These are phyloP conservation scores for Pectinophora gossypiella DNA, from an alignment of 1,140 invertebrate species.

Conservation along the genomic window DNA sequence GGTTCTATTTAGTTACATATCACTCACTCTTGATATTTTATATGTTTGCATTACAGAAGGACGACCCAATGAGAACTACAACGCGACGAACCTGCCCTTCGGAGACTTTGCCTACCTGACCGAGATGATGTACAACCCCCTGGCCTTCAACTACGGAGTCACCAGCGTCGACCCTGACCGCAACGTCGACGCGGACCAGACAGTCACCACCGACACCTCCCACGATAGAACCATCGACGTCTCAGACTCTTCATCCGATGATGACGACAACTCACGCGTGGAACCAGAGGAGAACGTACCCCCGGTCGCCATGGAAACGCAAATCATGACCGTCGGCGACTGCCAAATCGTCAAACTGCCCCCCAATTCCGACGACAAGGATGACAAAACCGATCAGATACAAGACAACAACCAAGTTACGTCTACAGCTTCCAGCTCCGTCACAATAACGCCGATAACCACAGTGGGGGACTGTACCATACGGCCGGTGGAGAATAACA, in stretches of 20 bases:
- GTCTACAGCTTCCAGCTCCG: conserved; percentile 37
- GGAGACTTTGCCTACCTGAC: conserved; percentile 77
- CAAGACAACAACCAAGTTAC: conserved; percentile 16
- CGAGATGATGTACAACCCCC: conserved; percentile 68
- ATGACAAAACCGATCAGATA: conserved; percentile 16
- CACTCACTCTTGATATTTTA: too few species aligned
- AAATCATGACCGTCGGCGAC: conserved; percentile 68
- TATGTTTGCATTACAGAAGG: conserved; percentile 44
- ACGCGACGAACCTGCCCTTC: conserved; percentile 75
- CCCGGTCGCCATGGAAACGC: conserved; percentile 43
- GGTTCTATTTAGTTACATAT: too few species aligned
- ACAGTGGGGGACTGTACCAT: conserved; percentile 71
- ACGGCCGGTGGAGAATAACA: conserved; percentile 56
- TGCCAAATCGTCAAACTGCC: conserved; percentile 68
- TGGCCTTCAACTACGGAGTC: conserved; percentile 53
- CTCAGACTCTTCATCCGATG: conserved; percentile 50
- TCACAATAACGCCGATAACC: conserved; percentile 62
- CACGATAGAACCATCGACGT: conserved; percentile 60
- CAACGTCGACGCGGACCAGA: conserved; percentile 47
- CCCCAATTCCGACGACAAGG: conserved; percentile 43
- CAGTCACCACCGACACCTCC: conserved; percentile 30
- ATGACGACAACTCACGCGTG: conserved; percentile 42
- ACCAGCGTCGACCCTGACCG: conserved; percentile 55
- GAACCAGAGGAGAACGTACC: conserved; percentile 53
- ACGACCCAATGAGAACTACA: conserved; percentile 74